A percentile compares a stretch with the other conserved stretches of the same genome.
Evolutionary conservation across 2,797 vertebrate species (phyloP).

Genomic region (Australoheros facetus): DNA sequence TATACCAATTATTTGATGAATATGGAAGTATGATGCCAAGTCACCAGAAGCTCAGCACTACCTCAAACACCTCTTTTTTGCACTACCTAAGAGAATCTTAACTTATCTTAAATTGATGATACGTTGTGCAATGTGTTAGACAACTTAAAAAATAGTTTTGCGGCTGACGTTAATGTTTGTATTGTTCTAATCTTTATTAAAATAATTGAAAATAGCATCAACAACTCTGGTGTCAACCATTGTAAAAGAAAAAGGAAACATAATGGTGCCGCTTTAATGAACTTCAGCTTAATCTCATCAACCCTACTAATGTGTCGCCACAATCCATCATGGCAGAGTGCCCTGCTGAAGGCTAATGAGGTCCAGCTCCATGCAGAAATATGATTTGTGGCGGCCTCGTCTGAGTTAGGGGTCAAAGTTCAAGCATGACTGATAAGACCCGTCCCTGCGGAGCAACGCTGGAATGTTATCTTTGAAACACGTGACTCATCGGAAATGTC

Average conservation of each 20-base stretch:
- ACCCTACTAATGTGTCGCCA: not conserved
- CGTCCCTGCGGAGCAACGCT: conserved; percentile 37
- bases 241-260: not conserved
- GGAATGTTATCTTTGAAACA: conserved; percentile 72
- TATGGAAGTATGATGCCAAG: not conserved
- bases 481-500: conserved; percentile 68
- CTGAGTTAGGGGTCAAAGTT: conserved; percentile 57
- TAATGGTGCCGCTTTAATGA: not conserved
- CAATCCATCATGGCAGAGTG: not conserved
- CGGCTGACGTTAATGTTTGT: not conserved
- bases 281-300: not conserved
- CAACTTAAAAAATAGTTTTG: not conserved
- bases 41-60: not conserved
- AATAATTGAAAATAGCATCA: not conserved
- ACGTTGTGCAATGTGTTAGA: not conserved
- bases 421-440: conserved; percentile 60
- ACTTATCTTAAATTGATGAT: not conserved
- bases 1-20: too few relatives aligned
- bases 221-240: rapidly evolving
- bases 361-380: conserved; percentile 11
- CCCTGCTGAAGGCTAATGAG: conserved; percentile 17
- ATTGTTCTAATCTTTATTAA: not conserved
- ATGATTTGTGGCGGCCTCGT: conserved; percentile 40
- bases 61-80: not conserved
- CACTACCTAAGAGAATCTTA: not conserved